Evolutionary conservation across 1,140 invertebrate genomes (phyloP), one percentile per base, ranked within the genome.

Genomic region (Spodoptera litura): DNA sequence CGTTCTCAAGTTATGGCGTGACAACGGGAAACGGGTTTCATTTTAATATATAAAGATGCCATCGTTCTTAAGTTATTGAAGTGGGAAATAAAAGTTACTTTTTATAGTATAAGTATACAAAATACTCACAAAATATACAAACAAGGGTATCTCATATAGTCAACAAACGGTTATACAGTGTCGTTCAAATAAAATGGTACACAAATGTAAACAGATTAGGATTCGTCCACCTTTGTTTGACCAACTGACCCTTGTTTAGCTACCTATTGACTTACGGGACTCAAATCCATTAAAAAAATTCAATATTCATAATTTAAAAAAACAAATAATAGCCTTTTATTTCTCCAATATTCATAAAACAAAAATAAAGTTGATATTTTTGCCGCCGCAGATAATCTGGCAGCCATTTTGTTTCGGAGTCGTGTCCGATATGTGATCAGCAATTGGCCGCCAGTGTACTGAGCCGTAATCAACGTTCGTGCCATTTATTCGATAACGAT

Each of bases 351-450:
- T 62, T 62, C 72, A 62, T 62, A 53, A 61, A 75, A 59, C 59
- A 75, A 62, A 75, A 75, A 75, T 62, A 62, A 75, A 53, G 51
- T 75, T 64, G 59, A 75, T 61, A 75, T 75, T 75, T 75, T 66
- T 75, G 44, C 59, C 49, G 73, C 27, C 52, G 38, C 53, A 31
- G 66, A 78, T 78, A 58, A 78, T 78, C 75, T 20, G 55, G 20
- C 13, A 12, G 59, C 73, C 73, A 75, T 75, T 75, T 78, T 70
- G 66, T 78, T 70, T 51, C 64, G 76, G 76, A 70, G 44, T 51
- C 59, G 64, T 52, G 66, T 78, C 35, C 53, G 66, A 70, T 77
- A 77, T 59, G 52, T 70, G 64, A 59, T 70, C 64, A 78, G 55
- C 53, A 70, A 71, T 78, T 59, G 76, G 66, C 53, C 62, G 51